Percentiles rank a stretch among this genome's conserved stretches.
Evolutionary conservation across 1,140 invertebrate species (phyloP).

Genomic region (Drosophila ambigua): DNA sequence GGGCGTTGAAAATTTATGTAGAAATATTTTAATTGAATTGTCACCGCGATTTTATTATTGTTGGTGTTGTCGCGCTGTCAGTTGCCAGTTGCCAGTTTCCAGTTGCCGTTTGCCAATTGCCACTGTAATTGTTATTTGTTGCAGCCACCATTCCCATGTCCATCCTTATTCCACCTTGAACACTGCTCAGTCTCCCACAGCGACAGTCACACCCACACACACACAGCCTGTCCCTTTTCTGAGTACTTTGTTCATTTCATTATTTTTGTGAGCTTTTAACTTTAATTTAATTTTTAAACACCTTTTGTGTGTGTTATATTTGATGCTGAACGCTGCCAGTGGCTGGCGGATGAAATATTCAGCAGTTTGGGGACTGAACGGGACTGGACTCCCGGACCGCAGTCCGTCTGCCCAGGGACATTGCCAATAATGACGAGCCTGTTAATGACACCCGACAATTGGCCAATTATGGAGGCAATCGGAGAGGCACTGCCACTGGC

Average conservation of each 20-base stretch:
- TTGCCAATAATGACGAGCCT: slow-evolving; percentile 61
- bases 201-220: too few relatives aligned
- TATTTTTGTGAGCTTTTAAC: slow-evolving; percentile 75
- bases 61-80: neutral
- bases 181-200: neutral
- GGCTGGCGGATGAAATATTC: slow-evolving; percentile 66
- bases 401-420: neutral
- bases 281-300: slow-evolving; percentile 82
- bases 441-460: slow-evolving; percentile 72
- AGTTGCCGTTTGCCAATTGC: neutral
- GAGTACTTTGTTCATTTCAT: slow-evolving; percentile 65
- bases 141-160: slow-evolving; percentile 3
- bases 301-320: slow-evolving; percentile 70
- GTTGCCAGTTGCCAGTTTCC: slow-evolving; percentile 2
- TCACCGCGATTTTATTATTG: slow-evolving; percentile 72
- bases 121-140: slow-evolving; percentile 42
- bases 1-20: slow-evolving; percentile 68
- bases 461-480: slow-evolving; percentile 67
- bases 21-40: slow-evolving; percentile 82
- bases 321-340: slow-evolving; percentile 61
- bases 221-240: too few relatives aligned
- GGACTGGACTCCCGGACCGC: slow-evolving; percentile 10
- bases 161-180: neutral
- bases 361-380: slow-evolving; percentile 39
- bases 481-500: neutral